phyloP scores from a whole-genome alignment of 2,113 vertebrate genomes.

The Chionis minor region DNA sequence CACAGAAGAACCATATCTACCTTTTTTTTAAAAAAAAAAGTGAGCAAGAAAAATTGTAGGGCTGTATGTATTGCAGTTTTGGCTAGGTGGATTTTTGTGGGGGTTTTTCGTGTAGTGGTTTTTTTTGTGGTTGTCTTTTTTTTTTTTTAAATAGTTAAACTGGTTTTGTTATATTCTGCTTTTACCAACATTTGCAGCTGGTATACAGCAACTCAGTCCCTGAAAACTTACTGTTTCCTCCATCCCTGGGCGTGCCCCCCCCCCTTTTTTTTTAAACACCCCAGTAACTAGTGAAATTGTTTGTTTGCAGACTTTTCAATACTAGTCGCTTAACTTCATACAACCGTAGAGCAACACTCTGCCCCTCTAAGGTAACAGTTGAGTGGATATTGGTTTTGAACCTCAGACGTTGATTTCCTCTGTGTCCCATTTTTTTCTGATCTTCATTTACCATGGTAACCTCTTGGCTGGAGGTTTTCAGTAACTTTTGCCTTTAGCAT shows the following conservation, averaged over 20 bases:
- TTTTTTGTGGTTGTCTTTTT: background rate
- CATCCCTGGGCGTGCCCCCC: no score
- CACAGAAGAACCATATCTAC: background rate
- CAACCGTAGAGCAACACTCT: background rate
- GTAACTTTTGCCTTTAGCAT: background rate
- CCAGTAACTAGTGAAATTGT: background rate
- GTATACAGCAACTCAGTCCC: background rate
- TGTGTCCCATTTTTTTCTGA: accelerated
- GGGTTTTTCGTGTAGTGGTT: no score
- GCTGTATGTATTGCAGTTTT: no score
- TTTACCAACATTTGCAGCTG: background rate
- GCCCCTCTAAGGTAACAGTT: background rate
- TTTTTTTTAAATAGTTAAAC: background rate
- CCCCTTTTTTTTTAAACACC: background rate
- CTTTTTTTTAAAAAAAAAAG: background rate
- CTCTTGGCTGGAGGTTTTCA: background rate
- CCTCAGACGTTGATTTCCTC: background rate
- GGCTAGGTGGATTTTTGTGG: no score
- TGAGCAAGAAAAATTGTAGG: background rate
- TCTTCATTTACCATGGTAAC: background rate
- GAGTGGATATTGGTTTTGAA: background rate
- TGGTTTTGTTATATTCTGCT: background rate
- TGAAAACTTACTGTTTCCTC: background rate
- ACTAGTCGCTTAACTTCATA: background rate
- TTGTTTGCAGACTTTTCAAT: background rate